Evolutionary conservation across 30 jellyfish, hydroid and myxozoan species (phyloP), one percentile per base, ranked within the genome.

Genomic region (Chrysaora quinquecirrha): DNA sequence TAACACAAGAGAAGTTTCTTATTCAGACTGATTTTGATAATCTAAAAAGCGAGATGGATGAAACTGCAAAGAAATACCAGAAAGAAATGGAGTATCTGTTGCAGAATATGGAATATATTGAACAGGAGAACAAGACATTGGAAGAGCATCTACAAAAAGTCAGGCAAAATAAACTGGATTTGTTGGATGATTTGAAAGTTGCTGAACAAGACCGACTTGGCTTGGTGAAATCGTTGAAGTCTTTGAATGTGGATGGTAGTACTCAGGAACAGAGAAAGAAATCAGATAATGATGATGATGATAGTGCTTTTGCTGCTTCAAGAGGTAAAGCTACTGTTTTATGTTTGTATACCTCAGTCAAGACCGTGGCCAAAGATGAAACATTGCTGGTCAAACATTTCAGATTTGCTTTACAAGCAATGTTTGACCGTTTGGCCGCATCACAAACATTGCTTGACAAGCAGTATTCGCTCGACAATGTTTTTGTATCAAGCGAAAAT

Each of bases 191-290:
- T 21, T 75, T 95, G 86, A 89, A 85, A 43, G 97, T 84, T 52
- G 96, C 97, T 20, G 99, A 94, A 69, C 97, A 77, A 68, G 99
- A 94, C 63, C 71, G 97, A 34, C 69, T 94, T 14, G 96, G 97
- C 10, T 83, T 89, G 75, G 88, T 89, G 68, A 87, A 87, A 71
- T 89, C 99, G 28, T 63, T 95, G 73, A 86, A 88, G 70, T 82
- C 88, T 19, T 29, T 88, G 89, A 71, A 82, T 34, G 48, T 87
- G 63, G 97, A 75, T n/a, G 80, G 14, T 38, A 38, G 14, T 38
- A 38, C 54, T 6, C 11, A 14, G 14, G 14, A 38, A 38, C 11
- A 38, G 6, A 38, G 54, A 3, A 38, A 38, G 14, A 14, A 38
- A 6, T 3, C 6, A 3, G 54, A 6, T 3, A 14, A 38, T 3